Percentiles rank a stretch among this genome's conserved stretches.
Conservation (phyloP, 2,888 invertebrate genomes). For the Thecophora atra region DNA sequence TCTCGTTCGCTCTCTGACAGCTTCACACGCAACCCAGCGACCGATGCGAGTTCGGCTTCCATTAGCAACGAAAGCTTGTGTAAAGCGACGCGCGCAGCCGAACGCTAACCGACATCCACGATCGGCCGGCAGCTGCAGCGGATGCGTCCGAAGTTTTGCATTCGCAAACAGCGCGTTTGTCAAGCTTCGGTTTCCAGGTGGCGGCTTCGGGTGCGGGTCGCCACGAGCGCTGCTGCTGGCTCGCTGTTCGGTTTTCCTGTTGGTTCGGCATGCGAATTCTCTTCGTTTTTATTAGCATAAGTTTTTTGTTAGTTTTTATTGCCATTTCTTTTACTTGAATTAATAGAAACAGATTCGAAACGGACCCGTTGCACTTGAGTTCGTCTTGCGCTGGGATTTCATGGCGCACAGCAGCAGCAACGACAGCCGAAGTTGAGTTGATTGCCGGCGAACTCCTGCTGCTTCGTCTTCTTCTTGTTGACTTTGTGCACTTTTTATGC, state of each 20-base stretch:
- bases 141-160: neutral
- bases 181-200: neutral
- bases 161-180: constrained; percentile 6
- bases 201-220: neutral
- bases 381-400: neutral
- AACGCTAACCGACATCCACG: neutral
- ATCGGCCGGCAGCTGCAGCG: neutral
- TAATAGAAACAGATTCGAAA: neutral
- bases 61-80: neutral
- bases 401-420: neutral
- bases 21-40: neutral
- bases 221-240: neutral
- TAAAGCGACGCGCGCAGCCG: neutral
- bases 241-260: neutral
- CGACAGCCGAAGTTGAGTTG: neutral
- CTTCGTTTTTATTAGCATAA: too few species aligned
- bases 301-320: too few species aligned
- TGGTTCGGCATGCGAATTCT: neutral
- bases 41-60: constrained; percentile 7
- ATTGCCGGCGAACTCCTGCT: neutral
- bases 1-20: neutral
- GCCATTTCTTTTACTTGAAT: neutral
- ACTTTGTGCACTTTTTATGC: too few species aligned
- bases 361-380: neutral
- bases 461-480: neutral